These are phyloP conservation scores for Orthosia gothica DNA, from an alignment of 2,888 invertebrate species.

Conservation along the genomic window DNA sequence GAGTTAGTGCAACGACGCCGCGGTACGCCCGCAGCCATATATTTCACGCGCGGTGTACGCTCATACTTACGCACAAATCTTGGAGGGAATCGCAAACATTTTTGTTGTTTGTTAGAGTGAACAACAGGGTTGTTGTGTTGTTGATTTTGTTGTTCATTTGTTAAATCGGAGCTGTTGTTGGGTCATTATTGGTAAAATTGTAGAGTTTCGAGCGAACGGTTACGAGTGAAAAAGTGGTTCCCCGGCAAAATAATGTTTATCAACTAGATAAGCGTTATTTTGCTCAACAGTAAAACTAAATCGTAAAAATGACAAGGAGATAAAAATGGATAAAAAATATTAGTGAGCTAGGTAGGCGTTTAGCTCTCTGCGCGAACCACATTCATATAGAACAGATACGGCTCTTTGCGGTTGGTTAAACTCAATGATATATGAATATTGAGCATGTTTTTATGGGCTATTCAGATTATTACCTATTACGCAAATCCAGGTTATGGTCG, in stretches of 20 bases:
- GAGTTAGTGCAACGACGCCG: conserved; percentile 78
- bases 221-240: not conserved
- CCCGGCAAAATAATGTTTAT: too few species aligned
- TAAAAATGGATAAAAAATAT: not conserved
- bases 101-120: conserved; percentile 51
- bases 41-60: conserved; percentile 77
- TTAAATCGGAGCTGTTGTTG: not conserved
- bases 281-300: too few species aligned
- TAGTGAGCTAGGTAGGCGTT: too few species aligned
- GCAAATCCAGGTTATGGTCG: conserved; percentile 16
- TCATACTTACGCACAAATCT: conserved; percentile 83
- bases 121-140: conserved; percentile 30
- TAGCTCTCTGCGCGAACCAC: not conserved
- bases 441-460: not conserved
- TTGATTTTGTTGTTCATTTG: conserved; percentile 29
- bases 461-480: conserved; percentile 22
- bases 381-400: not conserved
- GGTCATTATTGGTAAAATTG: not conserved
- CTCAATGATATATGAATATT: conserved; percentile 6
- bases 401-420: not conserved
- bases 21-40: conserved; percentile 75
- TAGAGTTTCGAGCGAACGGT: not conserved
- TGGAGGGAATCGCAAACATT: conserved; percentile 73
- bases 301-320: not conserved
- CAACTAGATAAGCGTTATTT: too few species aligned